Percentiles rank a stretch among this genome's conserved stretches.
phyloP scores from a whole-genome alignment of 2,113 vertebrate species.

The Tamias sibiricus region DNA sequence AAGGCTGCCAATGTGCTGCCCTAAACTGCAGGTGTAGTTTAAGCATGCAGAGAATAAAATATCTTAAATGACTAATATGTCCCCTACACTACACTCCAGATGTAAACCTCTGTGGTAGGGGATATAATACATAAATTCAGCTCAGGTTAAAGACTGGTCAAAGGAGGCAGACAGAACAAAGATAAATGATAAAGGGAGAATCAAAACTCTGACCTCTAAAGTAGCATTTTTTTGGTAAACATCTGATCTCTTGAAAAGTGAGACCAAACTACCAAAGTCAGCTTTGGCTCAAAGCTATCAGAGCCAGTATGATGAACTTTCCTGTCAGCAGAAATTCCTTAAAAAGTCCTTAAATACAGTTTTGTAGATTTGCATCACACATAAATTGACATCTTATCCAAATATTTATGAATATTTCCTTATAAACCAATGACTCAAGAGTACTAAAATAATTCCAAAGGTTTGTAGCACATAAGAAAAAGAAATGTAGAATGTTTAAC shows the following conservation, averaged over 20 bases:
- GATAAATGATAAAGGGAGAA: not conserved
- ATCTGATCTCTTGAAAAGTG: not conserved
- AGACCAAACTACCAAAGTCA: constrained; percentile 11
- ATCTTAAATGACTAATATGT: not conserved
- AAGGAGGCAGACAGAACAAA: constrained; percentile 22
- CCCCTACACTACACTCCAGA: not conserved
- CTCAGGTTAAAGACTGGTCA: not conserved
- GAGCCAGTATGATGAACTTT: not conserved
- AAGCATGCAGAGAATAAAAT: not conserved
- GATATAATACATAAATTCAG: not conserved
- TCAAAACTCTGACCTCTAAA: constrained; percentile 7
- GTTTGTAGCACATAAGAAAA: not conserved
- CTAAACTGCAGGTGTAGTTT: not conserved
- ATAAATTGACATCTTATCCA: constrained; percentile 50
- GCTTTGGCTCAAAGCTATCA: constrained; percentile 24
- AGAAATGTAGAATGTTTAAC: not conserved
- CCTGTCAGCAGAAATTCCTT: constrained; percentile 55
- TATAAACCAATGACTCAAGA: constrained; percentile 50
- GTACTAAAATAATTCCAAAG: not conserved
- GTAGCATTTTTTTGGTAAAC: not conserved
- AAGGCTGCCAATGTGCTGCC: not conserved
- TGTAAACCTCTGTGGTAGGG: not conserved
- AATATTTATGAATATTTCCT: constrained; percentile 53
- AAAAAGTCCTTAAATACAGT: constrained; percentile 57
- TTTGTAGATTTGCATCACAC: constrained; percentile 60